phyloP scores from a whole-genome alignment of 2,888 invertebrate genomes.

The Nymphalis c-album region DNA sequence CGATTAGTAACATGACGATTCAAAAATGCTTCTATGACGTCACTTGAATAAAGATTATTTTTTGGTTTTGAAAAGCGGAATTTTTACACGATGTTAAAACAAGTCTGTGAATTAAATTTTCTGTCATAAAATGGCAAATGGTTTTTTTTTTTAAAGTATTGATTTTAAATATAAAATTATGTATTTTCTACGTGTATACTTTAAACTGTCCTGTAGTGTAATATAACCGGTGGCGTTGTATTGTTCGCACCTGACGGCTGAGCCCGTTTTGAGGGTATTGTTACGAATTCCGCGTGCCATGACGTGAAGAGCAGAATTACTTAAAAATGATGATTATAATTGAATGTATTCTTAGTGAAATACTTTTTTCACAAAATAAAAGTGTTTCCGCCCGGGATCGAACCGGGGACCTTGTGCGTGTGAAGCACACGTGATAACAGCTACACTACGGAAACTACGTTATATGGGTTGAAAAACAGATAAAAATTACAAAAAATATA shows the following conservation, averaged over 20 bases:
- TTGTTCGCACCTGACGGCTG: conserved; percentile 56
- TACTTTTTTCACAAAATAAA: background rate
- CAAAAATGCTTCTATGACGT: too few species aligned
- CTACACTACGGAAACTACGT: conserved; percentile 86
- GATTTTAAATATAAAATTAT: background rate
- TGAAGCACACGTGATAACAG: conserved; percentile 91
- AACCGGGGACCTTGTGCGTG: conserved; percentile 88
- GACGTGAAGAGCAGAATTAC: background rate
- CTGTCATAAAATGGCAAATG: too few species aligned
- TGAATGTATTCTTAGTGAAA: background rate
- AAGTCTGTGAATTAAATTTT: too few species aligned
- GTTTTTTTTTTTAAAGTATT: too few species aligned
- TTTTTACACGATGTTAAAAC: too few species aligned
- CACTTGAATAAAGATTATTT: too few species aligned
- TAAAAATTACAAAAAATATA: too few species aligned
- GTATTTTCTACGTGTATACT: background rate
- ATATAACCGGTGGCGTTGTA: conserved; percentile 42
- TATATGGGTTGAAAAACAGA: too few species aligned
- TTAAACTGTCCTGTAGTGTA: conserved; percentile 42
- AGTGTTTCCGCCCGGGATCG: conserved; percentile 86
- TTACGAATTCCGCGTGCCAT: conserved; percentile 18
- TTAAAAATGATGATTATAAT: background rate
- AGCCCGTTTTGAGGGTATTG: conserved; percentile 23
- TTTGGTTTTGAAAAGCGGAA: too few species aligned
- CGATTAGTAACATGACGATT: too few species aligned